A percentile compares a stretch with the other conserved stretches of the same genome.
These are phyloP conservation scores for Acropora tenuis DNA, from an alignment of 64 coral and sea anemone species.

Conservation along the genomic window DNA sequence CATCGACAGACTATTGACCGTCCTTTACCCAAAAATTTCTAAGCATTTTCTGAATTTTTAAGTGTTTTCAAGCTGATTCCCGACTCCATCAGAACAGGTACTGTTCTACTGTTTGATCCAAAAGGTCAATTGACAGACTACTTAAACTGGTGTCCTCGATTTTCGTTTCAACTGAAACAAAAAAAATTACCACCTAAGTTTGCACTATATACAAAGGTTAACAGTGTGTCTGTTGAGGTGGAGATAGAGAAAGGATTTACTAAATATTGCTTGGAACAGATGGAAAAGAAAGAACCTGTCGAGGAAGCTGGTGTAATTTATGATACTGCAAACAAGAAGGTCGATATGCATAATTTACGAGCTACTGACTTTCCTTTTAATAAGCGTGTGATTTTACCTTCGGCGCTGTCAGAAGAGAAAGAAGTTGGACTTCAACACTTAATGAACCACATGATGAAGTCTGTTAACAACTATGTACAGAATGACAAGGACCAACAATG, in stretches of 20 bases:
- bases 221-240: background rate
- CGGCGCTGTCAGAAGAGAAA: background rate
- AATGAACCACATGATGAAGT: no score
- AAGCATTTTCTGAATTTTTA: no score
- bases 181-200: constrained; percentile 52
- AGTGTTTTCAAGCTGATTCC: no score
- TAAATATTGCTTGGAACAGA: constrained; percentile 28
- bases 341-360: background rate
- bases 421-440: background rate
- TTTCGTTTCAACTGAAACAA: no score
- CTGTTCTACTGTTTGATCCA: no score
- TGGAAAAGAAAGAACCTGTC: background rate
- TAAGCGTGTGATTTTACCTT: background rate
- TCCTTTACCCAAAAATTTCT: no score
- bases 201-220: constrained; percentile 31
- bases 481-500: no score
- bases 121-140: no score
- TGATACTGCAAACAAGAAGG: background rate
- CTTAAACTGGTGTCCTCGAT: no score
- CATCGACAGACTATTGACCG: no score
- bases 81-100: no score
- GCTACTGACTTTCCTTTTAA: background rate
- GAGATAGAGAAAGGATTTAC: constrained; percentile 64
- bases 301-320: background rate
- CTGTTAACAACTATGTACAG: no score